Evolutionary conservation across 2,797 vertebrate genomes (phyloP), one percentile per base, ranked within the genome.

Genomic region (Leptoclinus maculatus): DNA sequence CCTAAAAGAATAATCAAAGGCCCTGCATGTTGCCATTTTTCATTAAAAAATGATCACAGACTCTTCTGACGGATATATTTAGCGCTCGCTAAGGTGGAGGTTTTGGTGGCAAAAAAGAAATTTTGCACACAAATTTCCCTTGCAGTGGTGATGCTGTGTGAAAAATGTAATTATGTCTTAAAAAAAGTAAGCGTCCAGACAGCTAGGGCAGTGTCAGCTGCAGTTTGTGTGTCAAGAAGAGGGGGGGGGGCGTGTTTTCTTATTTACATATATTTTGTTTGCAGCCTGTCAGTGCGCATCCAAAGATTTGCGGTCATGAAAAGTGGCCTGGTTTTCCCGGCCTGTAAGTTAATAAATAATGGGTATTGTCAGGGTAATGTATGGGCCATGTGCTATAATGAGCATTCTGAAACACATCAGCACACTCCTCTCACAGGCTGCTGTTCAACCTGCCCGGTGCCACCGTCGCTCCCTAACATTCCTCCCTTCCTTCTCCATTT

Each of bases 321-420:
- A 89, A 85, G 91, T 88, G 89, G 86, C 83, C 85, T 85, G 85
- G 79, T 90, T 94, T 90, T 94, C 88, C 83, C 41, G 66, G 83
- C 85, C 85, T 83, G 77, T 83, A 85, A 78, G 85, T 94, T 93
- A 93, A 94, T 94, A 93, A 94, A 94, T 94, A 93, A 94, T 91
- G 90, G 76, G 59, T 67, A 90, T 93, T 83, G 90, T 91, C 92
- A 91, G 85, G 71, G 88, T 92, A 93, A 94, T 80, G 87, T 93
- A 93, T 91, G 88, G 93, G 74, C 86, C 78, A 65, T 77, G 91
- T 86, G 84, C 89, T 90, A 89, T 94, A 93, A 94, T 90, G 92
- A 94, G 92, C 85, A 79, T 92, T 89, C 84, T 81, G 82, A 90
- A 89, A 91, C 93, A 90, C 88, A 92, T 93, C 83, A 88, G 86